Evolutionary conservation across 2,888 invertebrate species (phyloP).

Genomic region (Linhomoeus sp.): DNA sequence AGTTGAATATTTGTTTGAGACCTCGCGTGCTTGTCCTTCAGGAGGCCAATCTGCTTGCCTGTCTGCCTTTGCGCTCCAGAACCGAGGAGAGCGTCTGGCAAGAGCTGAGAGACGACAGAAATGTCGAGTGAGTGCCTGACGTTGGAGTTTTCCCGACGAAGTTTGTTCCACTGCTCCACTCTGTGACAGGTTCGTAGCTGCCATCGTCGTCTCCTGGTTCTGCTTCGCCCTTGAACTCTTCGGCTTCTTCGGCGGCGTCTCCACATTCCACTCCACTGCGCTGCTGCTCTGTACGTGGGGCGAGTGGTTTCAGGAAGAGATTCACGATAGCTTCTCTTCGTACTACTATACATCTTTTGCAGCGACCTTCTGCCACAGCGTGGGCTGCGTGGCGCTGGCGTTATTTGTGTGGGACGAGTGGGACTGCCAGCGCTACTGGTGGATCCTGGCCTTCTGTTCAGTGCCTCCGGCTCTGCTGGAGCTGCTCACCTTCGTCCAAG

Average conservation of each 20-base stretch:
- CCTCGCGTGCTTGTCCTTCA: too few relatives aligned
- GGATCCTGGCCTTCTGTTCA: conserved; percentile 40
- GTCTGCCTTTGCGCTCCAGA: too few relatives aligned
- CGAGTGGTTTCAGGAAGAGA: neutral
- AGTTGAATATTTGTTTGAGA: too few relatives aligned
- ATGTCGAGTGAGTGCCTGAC: too few relatives aligned
- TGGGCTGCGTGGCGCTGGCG: conserved; percentile 42
- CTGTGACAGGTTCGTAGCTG: conserved; percentile 44
- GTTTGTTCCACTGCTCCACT: too few relatives aligned
- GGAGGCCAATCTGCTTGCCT: too few relatives aligned
- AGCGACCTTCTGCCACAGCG: conserved; percentile 47
- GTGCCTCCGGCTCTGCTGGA: conserved; percentile 28
- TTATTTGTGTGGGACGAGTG: conserved; percentile 47
- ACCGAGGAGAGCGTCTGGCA: neutral
- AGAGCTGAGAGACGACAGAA: too few relatives aligned
- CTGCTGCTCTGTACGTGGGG: conserved; percentile 45
- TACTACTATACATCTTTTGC: conserved; percentile 5
- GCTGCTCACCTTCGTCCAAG: conserved; percentile 22
- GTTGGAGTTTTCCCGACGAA: too few relatives aligned
- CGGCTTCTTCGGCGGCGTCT: conserved; percentile 48
- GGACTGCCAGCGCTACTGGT: conserved; percentile 52
- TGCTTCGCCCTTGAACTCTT: conserved; percentile 45
- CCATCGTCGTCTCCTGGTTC: conserved; percentile 42
- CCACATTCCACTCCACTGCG: conserved; percentile 49
- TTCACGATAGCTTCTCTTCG: too few relatives aligned